phyloP scores from a whole-genome alignment of 1,140 invertebrate species.

The Drosophila biarmipes region DNA sequence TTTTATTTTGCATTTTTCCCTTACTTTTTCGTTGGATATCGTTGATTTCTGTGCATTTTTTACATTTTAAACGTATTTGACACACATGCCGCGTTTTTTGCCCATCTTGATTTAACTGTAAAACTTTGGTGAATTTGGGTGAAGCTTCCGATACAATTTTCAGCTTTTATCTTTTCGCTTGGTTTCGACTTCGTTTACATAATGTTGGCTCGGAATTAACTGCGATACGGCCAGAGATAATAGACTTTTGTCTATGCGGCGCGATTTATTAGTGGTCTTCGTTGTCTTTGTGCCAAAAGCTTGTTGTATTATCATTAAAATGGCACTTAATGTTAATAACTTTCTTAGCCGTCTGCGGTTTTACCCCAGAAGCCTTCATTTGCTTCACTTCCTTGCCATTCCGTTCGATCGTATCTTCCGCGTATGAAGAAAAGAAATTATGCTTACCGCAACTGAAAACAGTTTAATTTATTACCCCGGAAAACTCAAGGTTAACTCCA shows the following conservation, averaged over 20 bases:
- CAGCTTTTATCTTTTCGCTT: slow-evolving; percentile 2
- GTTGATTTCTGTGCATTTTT: slow-evolving; percentile 33
- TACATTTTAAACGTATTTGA: slow-evolving; percentile 67
- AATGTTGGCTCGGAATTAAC: slow-evolving; percentile 43
- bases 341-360: slow-evolving; percentile 3
- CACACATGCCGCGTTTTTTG: slow-evolving; percentile 42
- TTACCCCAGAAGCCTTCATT: slow-evolving; percentile 1
- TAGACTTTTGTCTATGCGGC: slow-evolving; percentile 11
- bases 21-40: slow-evolving; percentile 34
- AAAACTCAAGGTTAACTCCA: slow-evolving; percentile 67
- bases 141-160: slow-evolving; percentile 28
- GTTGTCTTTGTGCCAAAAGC: slow-evolving; percentile 21
- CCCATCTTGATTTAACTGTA: slow-evolving; percentile 43
- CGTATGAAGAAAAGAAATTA: slow-evolving; percentile 36
- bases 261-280: slow-evolving; percentile 15
- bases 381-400: slow-evolving; percentile 18
- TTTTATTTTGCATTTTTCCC: slow-evolving; percentile 49
- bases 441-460: slow-evolving; percentile 39
- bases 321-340: slow-evolving; percentile 3
- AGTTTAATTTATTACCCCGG: slow-evolving; percentile 62
- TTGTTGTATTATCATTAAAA: slow-evolving; percentile 27
- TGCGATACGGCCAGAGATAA: slow-evolving; percentile 27
- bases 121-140: slow-evolving; percentile 11
- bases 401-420: slow-evolving; percentile 33
- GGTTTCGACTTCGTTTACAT: slow-evolving; percentile 31